Evolutionary conservation across 2,113 vertebrate species (phyloP).

Genomic region (Spermophilus dauricus): DNA sequence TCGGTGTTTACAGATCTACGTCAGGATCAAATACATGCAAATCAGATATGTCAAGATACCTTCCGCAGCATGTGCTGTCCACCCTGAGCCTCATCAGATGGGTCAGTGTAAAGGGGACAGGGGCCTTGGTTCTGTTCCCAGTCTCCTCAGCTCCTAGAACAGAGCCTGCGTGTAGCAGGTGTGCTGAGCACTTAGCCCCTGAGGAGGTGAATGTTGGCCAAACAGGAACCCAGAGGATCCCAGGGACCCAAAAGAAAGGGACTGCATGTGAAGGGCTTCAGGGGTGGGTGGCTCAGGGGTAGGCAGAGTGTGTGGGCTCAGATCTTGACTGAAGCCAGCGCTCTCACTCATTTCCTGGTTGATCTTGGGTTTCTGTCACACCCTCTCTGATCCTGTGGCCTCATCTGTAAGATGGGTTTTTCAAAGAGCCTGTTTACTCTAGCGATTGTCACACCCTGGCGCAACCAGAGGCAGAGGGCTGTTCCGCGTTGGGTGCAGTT

Average conservation of each 20-base stretch:
- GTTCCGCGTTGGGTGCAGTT: fast-evolving
- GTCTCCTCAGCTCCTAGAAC: neutral
- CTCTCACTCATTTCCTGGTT: neutral
- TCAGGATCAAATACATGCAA: neutral
- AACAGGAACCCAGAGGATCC: neutral
- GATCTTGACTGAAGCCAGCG: neutral
- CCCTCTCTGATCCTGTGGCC: neutral
- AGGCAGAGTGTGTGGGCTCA: neutral
- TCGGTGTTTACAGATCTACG: neutral
- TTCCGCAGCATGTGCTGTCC: neutral
- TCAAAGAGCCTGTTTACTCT: neutral
- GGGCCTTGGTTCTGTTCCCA: neutral
- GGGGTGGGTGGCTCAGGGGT: neutral
- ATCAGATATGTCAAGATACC: neutral
- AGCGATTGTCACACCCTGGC: fast-evolving
- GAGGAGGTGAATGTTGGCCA: neutral
- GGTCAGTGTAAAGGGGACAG: neutral
- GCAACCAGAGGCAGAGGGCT: too few species aligned
- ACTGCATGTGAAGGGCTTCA: neutral
- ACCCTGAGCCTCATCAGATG: neutral
- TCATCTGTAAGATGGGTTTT: neutral
- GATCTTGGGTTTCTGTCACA: neutral
- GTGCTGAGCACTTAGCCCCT: neutral
- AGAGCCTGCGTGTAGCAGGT: neutral
- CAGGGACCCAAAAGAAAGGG: neutral